Conservation (phyloP, 2,797 vertebrate genomes). For the Alosa sapidissima region DNA sequence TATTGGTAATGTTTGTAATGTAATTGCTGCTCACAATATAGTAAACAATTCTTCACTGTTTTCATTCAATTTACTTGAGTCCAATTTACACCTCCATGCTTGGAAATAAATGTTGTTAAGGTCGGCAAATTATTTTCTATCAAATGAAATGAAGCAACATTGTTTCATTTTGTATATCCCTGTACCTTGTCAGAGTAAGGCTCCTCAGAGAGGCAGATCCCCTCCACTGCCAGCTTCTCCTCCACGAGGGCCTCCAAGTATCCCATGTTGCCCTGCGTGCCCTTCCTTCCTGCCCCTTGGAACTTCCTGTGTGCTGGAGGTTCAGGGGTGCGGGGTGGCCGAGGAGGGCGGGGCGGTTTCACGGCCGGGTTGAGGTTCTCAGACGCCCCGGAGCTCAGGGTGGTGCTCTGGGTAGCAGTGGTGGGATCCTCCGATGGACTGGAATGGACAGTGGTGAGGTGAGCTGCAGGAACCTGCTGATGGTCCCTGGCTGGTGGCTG, state of each 20-base stretch:
- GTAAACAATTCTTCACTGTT: background rate
- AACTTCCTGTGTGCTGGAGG: slow-evolving; percentile 69
- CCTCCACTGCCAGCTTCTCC: slow-evolving; percentile 84
- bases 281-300: slow-evolving; percentile 76
- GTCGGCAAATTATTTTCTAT: background rate
- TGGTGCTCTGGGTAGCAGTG: background rate
- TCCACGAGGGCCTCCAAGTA: slow-evolving; percentile 86
- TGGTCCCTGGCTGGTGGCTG: background rate
- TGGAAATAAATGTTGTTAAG: background rate
- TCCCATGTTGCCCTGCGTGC: slow-evolving; percentile 76
- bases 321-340: background rate
- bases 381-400: too few species aligned
- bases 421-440: background rate
- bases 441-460: background rate
- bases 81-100: background rate
- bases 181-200: slow-evolving; percentile 96
- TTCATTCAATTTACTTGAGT: background rate
- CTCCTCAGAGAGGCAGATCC: slow-evolving; percentile 94
- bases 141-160: background rate
- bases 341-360: background rate
- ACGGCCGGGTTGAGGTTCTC: background rate
- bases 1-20: background rate
- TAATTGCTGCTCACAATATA: background rate
- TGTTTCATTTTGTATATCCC: background rate
- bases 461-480: background rate